Evolutionary conservation across 2,888 invertebrate species (phyloP), one percentile per base, ranked within the genome.

Genomic region (Gymnosoma rotundatum): DNA sequence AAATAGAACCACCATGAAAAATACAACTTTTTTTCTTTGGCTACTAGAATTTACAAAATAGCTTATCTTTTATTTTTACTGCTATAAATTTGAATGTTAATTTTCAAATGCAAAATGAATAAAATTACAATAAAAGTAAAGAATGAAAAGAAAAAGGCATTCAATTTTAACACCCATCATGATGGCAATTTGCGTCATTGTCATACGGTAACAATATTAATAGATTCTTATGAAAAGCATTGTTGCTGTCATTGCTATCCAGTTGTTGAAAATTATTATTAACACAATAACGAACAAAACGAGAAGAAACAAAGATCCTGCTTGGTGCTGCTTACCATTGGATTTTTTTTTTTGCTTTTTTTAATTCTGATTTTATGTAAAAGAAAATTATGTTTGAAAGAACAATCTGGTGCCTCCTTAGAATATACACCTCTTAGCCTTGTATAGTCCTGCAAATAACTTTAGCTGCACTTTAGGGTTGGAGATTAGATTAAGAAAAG

Each of bases 341-440:
- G 0, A 42, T 42, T 42, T 42, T 42, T 12, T 3, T 42, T 42
- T 6, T 38, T 38, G 38, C n/a, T n/a, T n/a, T n/a, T n/a, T n/a
- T 45, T 45, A 12, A 45, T 45, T 16, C 12, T 45, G 5, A 45
- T 38, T 38, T 38, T 38, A 7, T 38, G 38, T 38, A 45, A 42
- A 64, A 42, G 66, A 54, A 78, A 73, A 73, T 82, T 78, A 83
- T 69, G 18, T 69, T 70, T 74, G 48, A 58, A 32, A n/a, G 38
- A 64, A 78, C 67, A 74, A 73, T 69, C 69, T 69, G 73, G 20
- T 73, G 69, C 63, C 58, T 45, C 56, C 73, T 64, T 50, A 58
- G 74, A 42, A 12, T 74, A 63, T 18, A 50, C 32, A 54, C 20
- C 48, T 14, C 14, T 38, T 12, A 21, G 38, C 8, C 9, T 21